These are phyloP conservation scores for Okapia johnstoni DNA, from an alignment of 2,113 vertebrate species.

Conservation along the genomic window DNA sequence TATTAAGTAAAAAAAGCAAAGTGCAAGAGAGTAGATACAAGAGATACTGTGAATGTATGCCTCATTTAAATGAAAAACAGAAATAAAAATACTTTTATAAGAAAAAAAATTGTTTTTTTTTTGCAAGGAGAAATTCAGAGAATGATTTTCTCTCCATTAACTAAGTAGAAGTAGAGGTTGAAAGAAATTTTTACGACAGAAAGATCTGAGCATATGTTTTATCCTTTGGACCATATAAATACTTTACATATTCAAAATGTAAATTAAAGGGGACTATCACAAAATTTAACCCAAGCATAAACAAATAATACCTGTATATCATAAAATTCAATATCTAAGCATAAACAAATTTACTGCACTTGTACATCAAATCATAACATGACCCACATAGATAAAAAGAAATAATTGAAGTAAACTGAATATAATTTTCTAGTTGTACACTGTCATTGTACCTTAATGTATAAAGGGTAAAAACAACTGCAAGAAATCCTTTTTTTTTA, in stretches of 20 bases:
- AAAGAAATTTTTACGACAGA: neutral
- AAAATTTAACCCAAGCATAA: neutral
- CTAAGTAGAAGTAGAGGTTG: neutral
- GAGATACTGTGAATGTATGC: neutral
- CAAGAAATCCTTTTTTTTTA: neutral
- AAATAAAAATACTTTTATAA: neutral
- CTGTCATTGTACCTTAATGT: neutral
- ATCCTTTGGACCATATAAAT: neutral
- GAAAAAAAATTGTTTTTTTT: neutral
- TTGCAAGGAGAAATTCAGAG: neutral
- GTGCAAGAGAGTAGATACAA: neutral
- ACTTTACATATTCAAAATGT: neutral
- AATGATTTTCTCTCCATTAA: neutral
- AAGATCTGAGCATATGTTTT: neutral
- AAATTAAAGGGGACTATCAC: neutral
- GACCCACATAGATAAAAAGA: neutral
- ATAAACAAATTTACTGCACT: neutral
- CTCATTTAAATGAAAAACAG: neutral
- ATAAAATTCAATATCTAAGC: neutral
- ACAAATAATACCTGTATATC: neutral
- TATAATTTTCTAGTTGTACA: neutral
- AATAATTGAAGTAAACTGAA: neutral
- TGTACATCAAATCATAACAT: neutral
- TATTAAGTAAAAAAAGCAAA: neutral
- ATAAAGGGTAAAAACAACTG: neutral